Base-by-base conservation (phyloP, 1,140 invertebrate species). In the Drosophila bocki region DNA sequence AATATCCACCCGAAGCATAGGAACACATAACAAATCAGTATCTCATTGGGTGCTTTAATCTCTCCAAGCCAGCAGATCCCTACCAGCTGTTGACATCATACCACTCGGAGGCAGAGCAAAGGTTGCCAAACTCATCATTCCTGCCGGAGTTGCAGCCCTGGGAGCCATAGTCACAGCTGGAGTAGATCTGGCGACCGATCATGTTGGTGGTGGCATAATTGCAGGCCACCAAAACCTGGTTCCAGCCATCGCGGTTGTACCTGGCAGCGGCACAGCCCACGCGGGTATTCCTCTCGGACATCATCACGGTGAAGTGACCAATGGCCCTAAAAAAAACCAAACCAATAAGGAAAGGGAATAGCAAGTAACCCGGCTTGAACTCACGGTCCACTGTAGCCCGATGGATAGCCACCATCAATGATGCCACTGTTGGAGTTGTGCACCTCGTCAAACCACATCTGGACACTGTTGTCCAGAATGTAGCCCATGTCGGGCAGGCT, bases 231-330 rank as follows among this genome's bases (percentile, higher is more conserved):
- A 82, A 35, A 0, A 75, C 76, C 29, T 61, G 50, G 37, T 79
- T 67, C 67, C 65, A 77, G 51, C 61, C 67, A 33, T 65, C 48
- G 8, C 59, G 37, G 8, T 63, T 68, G 13, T 82, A 82, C 0
- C 26, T 41, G 17, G 80, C 62, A 7, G 83, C 81, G 4, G 87
- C 87, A 42, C 88, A 91, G 7, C 88, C 88, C 42, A 91, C 12
- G 1, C 60, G 71, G 8, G 72, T 75, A 35, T 87, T 87, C 50
- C 51, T 56, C 54, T 91, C 88, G 37, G 75, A 77, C 51, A 91
- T 75, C 80, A 91, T 82, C 7, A 88, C 81, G 2, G 88, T 91
- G 33, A 91, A 91, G 53, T 91, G 88, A 7, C 83, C 87, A 71
- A 91, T 87, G 42, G 74, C 61, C 0, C 82, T 85, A 19, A 0